Percentiles rank a stretch among this genome's conserved stretches.
These are phyloP conservation scores for Phoebastria nigripes DNA, from an alignment of 2,797 vertebrate genomes.

Conservation along the genomic window DNA sequence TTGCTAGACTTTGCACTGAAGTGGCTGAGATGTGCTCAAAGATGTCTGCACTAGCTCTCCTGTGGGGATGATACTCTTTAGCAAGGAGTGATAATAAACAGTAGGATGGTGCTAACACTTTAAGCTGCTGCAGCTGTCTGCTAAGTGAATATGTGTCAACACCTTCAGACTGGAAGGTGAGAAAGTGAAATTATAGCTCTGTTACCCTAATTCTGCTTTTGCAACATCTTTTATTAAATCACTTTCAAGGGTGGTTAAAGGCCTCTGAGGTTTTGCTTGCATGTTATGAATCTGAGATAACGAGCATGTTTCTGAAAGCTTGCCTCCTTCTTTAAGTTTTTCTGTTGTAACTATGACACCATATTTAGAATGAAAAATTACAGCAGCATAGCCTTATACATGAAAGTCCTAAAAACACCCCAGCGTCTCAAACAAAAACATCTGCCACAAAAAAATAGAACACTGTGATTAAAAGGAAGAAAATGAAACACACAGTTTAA, in stretches of 20 bases:
- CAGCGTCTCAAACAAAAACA: neutral
- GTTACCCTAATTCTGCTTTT: slow-evolving; percentile 35
- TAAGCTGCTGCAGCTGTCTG: slow-evolving; percentile 63
- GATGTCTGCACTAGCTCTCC: slow-evolving; percentile 11
- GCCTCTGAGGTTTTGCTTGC: neutral
- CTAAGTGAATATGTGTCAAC: slow-evolving; percentile 58
- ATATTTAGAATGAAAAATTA: neutral
- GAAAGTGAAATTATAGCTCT: slow-evolving; percentile 48
- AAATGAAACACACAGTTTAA: neutral
- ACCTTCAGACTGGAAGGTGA: slow-evolving; percentile 54
- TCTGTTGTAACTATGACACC: neutral
- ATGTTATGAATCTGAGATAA: neutral
- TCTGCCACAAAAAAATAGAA: neutral
- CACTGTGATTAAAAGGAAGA: neutral
- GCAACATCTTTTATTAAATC: slow-evolving; percentile 24
- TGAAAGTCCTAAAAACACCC: neutral
- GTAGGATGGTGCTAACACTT: slow-evolving; percentile 60
- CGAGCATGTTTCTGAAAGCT: neutral
- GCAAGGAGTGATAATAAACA: slow-evolving; percentile 60
- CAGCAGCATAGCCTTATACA: neutral
- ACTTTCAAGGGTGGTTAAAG: neutral
- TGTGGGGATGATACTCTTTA: slow-evolving; percentile 30
- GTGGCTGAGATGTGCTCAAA: neutral
- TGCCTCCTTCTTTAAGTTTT: neutral
- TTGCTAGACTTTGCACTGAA: neutral